A percentile compares a stretch with the other conserved stretches of the same genome.
These are phyloP conservation scores for Anarsia innoxiella DNA, from an alignment of 2,888 invertebrate genomes.

Conservation along the genomic window DNA sequence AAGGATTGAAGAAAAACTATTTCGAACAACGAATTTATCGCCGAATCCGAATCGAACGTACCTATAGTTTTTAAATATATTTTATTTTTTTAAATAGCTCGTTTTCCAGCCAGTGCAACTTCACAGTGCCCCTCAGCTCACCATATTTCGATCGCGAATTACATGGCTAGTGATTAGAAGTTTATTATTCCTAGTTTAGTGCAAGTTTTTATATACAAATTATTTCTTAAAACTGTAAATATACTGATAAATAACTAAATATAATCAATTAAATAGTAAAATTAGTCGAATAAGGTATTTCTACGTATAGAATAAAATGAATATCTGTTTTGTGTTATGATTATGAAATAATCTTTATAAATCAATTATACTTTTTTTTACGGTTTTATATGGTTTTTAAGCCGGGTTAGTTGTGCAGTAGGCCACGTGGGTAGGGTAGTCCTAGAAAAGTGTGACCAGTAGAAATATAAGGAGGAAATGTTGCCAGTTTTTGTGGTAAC, in stretches of 20 bases:
- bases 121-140: constrained; percentile 10
- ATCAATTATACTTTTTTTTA: constrained; percentile 6
- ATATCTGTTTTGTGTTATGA: constrained; percentile 21
- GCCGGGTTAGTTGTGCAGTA: neutral
- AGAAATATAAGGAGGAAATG: too few relatives aligned
- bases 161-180: constrained; percentile 73
- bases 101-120: too few relatives aligned
- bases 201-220: constrained; percentile 40
- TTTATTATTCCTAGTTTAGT: constrained; percentile 64
- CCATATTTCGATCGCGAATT: constrained; percentile 53
- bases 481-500: too few relatives aligned
- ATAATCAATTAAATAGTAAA: constrained; percentile 32
- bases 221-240: constrained; percentile 50
- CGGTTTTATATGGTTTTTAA: neutral
- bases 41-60: too few relatives aligned
- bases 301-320: constrained; percentile 15
- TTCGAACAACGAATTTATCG: too few relatives aligned
- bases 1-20: too few relatives aligned
- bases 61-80: too few relatives aligned
- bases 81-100: too few relatives aligned
- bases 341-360: constrained; percentile 14
- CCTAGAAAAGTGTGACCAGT: too few relatives aligned
- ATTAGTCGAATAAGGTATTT: constrained; percentile 18
- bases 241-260: constrained; percentile 31
- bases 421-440: too few relatives aligned